These are phyloP conservation scores for Andrena dorsata DNA, from an alignment of 2,888 invertebrate species.

Conservation along the genomic window DNA sequence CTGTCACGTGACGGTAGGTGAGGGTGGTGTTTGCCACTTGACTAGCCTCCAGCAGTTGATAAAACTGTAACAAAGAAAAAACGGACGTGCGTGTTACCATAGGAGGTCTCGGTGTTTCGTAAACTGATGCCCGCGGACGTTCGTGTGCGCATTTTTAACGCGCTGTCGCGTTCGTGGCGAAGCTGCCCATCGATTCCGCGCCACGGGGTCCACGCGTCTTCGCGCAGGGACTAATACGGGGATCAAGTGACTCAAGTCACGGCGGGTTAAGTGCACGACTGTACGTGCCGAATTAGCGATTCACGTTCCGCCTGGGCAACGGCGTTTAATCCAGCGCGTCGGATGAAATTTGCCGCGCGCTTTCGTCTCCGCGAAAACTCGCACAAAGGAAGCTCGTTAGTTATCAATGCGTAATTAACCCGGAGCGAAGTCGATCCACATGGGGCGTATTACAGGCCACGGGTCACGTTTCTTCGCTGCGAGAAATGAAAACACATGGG, in stretches of 20 bases:
- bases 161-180: not conserved
- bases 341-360: constrained; percentile 62
- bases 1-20: constrained; percentile 91
- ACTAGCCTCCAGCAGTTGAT: constrained; percentile 90
- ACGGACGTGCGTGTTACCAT: not conserved
- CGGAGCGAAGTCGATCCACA: constrained; percentile 52
- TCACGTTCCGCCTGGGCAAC: constrained; percentile 31
- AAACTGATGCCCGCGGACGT: not conserved
- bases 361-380: constrained; percentile 56
- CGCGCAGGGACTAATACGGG: constrained; percentile 10
- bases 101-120: not conserved
- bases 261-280: constrained; percentile 48
- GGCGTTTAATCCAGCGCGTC: constrained; percentile 67
- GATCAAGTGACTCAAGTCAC: constrained; percentile 32
- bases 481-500: constrained; percentile 5
- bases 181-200: constrained; percentile 31
- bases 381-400: constrained; percentile 74
- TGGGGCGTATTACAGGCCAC: constrained; percentile 38
- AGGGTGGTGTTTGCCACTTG: constrained; percentile 91
- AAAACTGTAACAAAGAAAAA: constrained; percentile 89
- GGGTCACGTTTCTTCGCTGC: constrained; percentile 29
- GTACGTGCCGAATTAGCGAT: constrained; percentile 53
- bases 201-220: constrained; percentile 8
- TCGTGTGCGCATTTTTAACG: not conserved
- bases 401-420: constrained; percentile 77